Base-by-base conservation (phyloP, 1,140 invertebrate species). In the Palaemon carinicauda region DNA sequence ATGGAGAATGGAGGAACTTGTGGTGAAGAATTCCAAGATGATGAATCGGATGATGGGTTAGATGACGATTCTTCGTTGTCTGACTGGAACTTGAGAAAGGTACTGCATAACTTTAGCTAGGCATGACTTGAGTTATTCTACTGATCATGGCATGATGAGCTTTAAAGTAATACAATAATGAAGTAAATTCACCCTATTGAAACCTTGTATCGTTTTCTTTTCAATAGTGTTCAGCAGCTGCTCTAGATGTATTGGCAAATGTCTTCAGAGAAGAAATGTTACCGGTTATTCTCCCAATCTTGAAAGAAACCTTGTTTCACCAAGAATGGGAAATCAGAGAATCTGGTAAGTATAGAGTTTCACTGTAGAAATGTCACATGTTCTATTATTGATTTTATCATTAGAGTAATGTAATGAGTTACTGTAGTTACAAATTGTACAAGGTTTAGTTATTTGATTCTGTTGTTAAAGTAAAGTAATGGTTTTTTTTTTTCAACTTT, bases 251-350 rank as follows among this genome's bases (percentile, higher is more conserved):
- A 54, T 92, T 99, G 74, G 98, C 99, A 24, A 98, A 98, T 92
- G 98, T 99, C 15, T 99, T 99, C 91, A 94, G 96, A 74, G 98
- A 99, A 89, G 97, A 99, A 77, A 93, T 99, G 56, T 92, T 99
- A 87, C 97, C 97, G 0, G 96, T 98, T 84, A 93, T 99, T 50
- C 94, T 99, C 82, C 98, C 98, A 15, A 99, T 99, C 89, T 93
- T 99, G 0, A 98, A 99, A 91, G 98, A 99, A 91, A 99, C 97
- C 0, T 93, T 99, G 0, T 99, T 98, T 90, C 97, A 99, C 91
- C 94, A 95, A 78, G 96, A 98, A 86, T 99, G 98, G 98, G 96
- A 97, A 89, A 96, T 99, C 29, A 99, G 99, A 92, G 98, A 99
- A 91, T 97, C 96, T 80, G 98, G 88, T 89, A 73, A 87, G 79